phyloP scores from a whole-genome alignment of 2,797 vertebrate species.

The Xiphorhynchus erythropygius region DNA sequence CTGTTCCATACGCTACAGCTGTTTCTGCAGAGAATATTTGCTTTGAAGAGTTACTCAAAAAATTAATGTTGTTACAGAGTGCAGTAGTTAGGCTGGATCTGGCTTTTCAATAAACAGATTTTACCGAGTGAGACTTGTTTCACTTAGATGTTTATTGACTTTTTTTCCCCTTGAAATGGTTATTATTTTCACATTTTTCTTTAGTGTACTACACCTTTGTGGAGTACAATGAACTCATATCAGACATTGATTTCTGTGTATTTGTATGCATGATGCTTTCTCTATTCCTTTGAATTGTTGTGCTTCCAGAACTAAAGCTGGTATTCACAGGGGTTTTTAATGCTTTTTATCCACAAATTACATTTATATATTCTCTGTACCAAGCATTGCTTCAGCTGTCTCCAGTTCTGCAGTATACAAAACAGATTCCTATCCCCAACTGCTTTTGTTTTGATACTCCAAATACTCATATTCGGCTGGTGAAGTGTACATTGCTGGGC shows the following conservation, averaged over 20 bases:
- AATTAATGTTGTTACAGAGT: neutral
- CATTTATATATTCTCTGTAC: neutral
- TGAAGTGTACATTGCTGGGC: neutral
- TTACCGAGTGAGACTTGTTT: slow-evolving; percentile 13
- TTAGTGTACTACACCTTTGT: neutral
- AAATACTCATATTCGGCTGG: neutral
- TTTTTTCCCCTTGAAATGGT: neutral
- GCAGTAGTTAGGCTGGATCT: neutral
- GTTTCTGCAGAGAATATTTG: neutral
- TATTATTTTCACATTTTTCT: slow-evolving; percentile 25
- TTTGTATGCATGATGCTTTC: slow-evolving; percentile 5
- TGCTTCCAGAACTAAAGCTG: neutral
- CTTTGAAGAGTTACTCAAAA: neutral
- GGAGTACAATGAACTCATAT: neutral
- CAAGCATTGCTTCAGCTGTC: neutral
- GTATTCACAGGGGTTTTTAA: neutral
- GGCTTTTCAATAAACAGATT: neutral
- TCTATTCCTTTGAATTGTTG: neutral
- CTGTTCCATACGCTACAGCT: neutral
- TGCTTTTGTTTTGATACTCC: neutral
- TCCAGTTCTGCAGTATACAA: neutral
- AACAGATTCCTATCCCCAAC: neutral
- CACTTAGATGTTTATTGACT: neutral
- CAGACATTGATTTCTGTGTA: slow-evolving; percentile 12
- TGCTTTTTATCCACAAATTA: neutral